Percentiles rank a stretch among this genome's conserved stretches.
Conservation (phyloP, 2,797 vertebrate species). For the Typhlichthys subterraneus region DNA sequence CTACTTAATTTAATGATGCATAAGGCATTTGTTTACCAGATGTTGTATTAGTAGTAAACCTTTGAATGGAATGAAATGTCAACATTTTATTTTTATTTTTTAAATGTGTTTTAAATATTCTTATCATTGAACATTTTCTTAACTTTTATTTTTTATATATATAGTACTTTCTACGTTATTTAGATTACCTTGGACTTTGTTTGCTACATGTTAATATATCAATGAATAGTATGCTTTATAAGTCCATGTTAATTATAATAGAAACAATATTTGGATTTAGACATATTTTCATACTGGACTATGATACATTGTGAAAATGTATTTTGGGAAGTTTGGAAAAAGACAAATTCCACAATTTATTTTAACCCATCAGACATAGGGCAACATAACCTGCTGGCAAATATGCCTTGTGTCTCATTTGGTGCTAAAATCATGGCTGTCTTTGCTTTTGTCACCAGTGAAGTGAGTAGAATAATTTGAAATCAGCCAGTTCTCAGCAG, state of each 20-base stretch:
- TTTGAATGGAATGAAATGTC: constrained; percentile 3
- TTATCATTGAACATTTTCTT: not conserved
- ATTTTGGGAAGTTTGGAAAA: too few species aligned
- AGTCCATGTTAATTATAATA: not conserved
- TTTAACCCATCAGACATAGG: not conserved
- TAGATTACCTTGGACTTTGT: too few species aligned
- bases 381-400: not conserved
- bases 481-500: constrained; percentile 3
- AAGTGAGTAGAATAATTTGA: not conserved
- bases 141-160: too few species aligned
- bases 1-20: not conserved
- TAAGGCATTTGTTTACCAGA: not conserved
- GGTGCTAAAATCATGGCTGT: not conserved
- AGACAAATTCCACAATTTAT: not conserved
- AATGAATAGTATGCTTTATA: too few species aligned
- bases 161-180: too few species aligned
- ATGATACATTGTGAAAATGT: too few species aligned
- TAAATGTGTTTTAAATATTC: not conserved
- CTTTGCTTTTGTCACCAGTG: not conserved
- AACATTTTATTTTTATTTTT: not conserved
- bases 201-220: too few species aligned
- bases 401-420: constrained; percentile 6
- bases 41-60: not conserved
- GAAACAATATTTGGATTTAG: not conserved
- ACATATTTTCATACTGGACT: not conserved